A percentile compares a stretch with the other conserved stretches of the same genome.
phyloP scores from a whole-genome alignment of 2,888 invertebrate genomes.

The Oegoconia quadripuncta region DNA sequence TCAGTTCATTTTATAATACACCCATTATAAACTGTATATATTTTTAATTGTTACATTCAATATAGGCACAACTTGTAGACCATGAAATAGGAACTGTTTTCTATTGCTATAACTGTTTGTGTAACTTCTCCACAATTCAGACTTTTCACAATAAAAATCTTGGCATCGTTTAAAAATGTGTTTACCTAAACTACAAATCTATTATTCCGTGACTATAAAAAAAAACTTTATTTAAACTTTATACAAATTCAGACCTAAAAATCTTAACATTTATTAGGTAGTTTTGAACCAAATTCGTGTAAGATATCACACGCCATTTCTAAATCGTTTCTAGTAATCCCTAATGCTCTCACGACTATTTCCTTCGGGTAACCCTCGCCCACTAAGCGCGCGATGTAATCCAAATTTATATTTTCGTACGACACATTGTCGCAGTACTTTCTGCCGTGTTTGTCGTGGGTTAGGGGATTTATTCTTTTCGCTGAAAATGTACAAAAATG shows the following conservation, averaged over 20 bases:
- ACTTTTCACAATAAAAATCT: neutral
- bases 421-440: conserved; percentile 78
- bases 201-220: too few species aligned
- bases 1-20: too few species aligned
- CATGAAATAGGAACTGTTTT: too few species aligned
- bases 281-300: conserved; percentile 89
- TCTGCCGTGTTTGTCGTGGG: conserved; percentile 71
- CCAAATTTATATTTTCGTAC: conserved; percentile 94
- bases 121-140: neutral
- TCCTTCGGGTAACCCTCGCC: conserved; percentile 95
- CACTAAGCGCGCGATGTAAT: conserved; percentile 92
- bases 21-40: too few species aligned
- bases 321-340: conserved; percentile 95
- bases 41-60: too few species aligned
- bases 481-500: conserved; percentile 40
- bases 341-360: conserved; percentile 93
- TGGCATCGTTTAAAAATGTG: neutral
- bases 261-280: conserved; percentile 60
- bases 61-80: too few species aligned
- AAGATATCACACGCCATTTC: conserved; percentile 98
- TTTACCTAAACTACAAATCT: too few species aligned
- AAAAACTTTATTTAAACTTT: conserved; percentile 1
- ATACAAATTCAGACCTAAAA: conserved; percentile 3
- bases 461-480: conserved; percentile 71
- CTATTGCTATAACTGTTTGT: too few species aligned